Base-by-base conservation (phyloP, 2,797 vertebrate species). In the Notoglanidium macrostoma region DNA sequence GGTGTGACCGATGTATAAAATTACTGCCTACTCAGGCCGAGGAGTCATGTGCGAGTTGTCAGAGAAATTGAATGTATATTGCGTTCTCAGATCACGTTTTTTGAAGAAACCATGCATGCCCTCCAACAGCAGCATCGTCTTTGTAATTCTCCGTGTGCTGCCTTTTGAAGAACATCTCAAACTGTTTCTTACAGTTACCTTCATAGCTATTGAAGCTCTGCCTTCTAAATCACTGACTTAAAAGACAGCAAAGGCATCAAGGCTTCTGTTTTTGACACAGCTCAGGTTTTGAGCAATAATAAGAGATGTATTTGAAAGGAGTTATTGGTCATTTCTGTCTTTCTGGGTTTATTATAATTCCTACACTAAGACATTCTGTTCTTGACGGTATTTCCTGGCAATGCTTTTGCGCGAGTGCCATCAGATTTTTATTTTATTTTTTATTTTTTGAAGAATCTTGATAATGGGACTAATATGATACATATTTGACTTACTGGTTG, bases 231-330 rank as follows among this genome's bases (percentile, higher is more conserved):
- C 54, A 35, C 76, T 12, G 74, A 54, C 12, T 17, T 54, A 23
- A 5, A 57, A 57, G 76, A 78, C 19, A 6, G 51, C 76, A 63
- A 9, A 46, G 57, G 10, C 57, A 46, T 81, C 35, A 46, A 1
- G 21, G 57, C 35, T 81, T 80, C 32, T 17, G 79, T 15, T 46
- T 40, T 29, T 21, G 79, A 19, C 40, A 49, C 46, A 7, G 81
- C 63, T 68, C 81, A 83, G 81, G 63, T 12, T 68, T 23, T 35
- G 81, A 35, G 81, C 81, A 54, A 6, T 83, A 70, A 68, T 54
- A 0, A 35, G 12, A 49, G 35, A 68, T 23, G 46, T 6, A 32
- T n/a, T 61, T 21, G n/a, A 83, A 32, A 32, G 44, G 46, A 83
- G 23, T 32, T 11, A 19, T 35, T 35, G 57, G 26, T 54, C 23